Base-by-base conservation (phyloP, 2,113 vertebrate species). In the Malurus melanocephalus region DNA sequence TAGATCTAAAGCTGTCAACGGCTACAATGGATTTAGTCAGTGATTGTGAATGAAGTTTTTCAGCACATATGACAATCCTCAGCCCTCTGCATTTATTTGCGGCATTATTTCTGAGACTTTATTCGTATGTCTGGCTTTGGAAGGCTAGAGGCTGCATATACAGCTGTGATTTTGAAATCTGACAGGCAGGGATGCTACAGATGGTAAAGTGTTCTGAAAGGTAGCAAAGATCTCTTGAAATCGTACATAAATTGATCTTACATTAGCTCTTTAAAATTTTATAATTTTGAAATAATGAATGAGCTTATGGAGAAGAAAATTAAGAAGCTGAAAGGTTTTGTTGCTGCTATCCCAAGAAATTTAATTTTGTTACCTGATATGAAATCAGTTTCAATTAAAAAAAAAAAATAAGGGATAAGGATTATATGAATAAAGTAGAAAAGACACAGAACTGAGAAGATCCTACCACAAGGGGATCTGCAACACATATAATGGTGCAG, bases 1-100 rank as follows among this genome's bases (percentile, higher is more conserved):
- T 66, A 81, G 83, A 57, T 85, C 88, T 85, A 80, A 92, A 92
- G 64, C 80, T 92, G 93, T 93, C 93, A 94, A 5, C 3, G 3
- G 64, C 49, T 60, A 4, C 65, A 92, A 88, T 69, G 53, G 87
- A 91, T 92, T 92, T 87, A 94, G 81, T 89, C 90, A 80, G 59
- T 75, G 56, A 61, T 59, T 74, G 61, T 85, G 78, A 85, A 87
- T 66, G 56, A 85, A 61, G 48, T 48, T 87, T 61, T 86, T 88
- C 76, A 65, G 68, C 38, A 43, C 7, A n/a, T 73, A 75, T 46
- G 80, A 67, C 64, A 60, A 45, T 77, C 56, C 16, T 0, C 0
- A 80, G 26, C 21, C 21, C 22, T 74, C 73, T 91, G 27, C 38
- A 48, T 89, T 85, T 73, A 79, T 45, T 42, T 66, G 53, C 67